Evolutionary conservation across 2,888 invertebrate genomes (phyloP).

Genomic region (Biston stratarius): DNA sequence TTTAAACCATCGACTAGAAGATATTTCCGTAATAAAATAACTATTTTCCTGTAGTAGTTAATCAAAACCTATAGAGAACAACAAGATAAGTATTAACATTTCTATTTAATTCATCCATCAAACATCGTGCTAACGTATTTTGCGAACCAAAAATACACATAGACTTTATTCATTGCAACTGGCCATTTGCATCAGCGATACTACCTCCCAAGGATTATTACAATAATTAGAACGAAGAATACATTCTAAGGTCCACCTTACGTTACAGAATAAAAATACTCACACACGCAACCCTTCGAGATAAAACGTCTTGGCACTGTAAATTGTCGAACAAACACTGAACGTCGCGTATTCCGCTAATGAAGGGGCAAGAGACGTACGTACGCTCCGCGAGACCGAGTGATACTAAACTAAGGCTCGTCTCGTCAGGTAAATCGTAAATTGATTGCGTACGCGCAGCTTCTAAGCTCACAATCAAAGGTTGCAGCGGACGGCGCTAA

Average conservation of each 20-base stretch:
- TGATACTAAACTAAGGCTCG: constrained; percentile 40
- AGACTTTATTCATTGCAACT: not conserved
- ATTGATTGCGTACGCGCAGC: constrained; percentile 46
- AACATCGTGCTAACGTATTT: no score
- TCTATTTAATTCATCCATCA: no score
- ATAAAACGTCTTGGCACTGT: constrained; percentile 45
- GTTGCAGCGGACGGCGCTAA: constrained; percentile 18
- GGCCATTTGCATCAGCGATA: constrained; percentile 6
- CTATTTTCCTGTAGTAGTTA: no score
- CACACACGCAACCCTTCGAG: constrained; percentile 52
- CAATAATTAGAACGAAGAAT: constrained; percentile 10
- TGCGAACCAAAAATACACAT: no score
- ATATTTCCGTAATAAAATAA: no score
- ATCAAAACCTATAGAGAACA: no score
- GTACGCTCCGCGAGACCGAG: constrained; percentile 14
- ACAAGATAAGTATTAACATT: no score
- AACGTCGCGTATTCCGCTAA: constrained; percentile 34
- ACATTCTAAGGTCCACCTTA: not conserved
- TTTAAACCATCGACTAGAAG: no score
- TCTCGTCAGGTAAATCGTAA: constrained; percentile 18
- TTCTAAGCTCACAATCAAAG: constrained; percentile 36
- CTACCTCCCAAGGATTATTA: constrained; percentile 31
- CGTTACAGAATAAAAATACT: constrained; percentile 44
- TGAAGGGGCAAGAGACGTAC: constrained; percentile 30
- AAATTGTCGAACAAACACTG: constrained; percentile 31